Evolutionary conservation across 2,113 vertebrate genomes (phyloP), one percentile per base, ranked within the genome.

Genomic region (Phalacrocorax aristotelis): DNA sequence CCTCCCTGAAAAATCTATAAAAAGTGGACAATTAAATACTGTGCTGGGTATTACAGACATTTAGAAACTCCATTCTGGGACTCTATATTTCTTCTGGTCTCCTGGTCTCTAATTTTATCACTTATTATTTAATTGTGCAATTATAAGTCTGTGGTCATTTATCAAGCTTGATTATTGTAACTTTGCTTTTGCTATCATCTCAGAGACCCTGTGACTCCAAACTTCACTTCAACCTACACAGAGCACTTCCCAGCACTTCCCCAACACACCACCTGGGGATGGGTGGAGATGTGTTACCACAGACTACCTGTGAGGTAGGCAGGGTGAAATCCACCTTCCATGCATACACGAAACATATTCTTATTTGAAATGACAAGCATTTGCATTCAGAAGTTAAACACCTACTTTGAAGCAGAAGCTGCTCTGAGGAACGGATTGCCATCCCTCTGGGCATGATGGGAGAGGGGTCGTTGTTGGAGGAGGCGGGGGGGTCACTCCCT

Each of bases 321-420:
- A 38, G 25, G 20, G 49, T 57, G 51, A 94, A 95, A 87, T 29
- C n/a, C 21, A 61, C 13, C 19, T 54, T 66, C 23, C 25, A 26
- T 6, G 6, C 7, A 55, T 13, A n/a, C n/a, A 52, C 0, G 1
- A 62, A 70, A 51, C 2, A 9, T 38, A 40, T 9, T 88, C n/a
- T 42, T 7, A 40, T 68, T 89, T 48, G 38, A 79, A 78, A 86
- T 23, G 5, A 29, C 7, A 79, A 78, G 1, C 1, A 1, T 18
- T 83, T 89, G 11, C 44, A 36, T 57, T 87, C 19, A 52, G 58
- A 66, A 72, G 27, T 19, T 2, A 42, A 85, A 65, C 12, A 92
- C 97, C 81, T 97, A 99, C 99, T 98, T 99, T 99, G 93, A 96
- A 98, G 83, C 99, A 99, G 87, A 92, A 75, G 61, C 82, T 97